These are phyloP conservation scores for Corythoichthys intestinalis DNA, from an alignment of 2,113 vertebrate species.

Conservation along the genomic window DNA sequence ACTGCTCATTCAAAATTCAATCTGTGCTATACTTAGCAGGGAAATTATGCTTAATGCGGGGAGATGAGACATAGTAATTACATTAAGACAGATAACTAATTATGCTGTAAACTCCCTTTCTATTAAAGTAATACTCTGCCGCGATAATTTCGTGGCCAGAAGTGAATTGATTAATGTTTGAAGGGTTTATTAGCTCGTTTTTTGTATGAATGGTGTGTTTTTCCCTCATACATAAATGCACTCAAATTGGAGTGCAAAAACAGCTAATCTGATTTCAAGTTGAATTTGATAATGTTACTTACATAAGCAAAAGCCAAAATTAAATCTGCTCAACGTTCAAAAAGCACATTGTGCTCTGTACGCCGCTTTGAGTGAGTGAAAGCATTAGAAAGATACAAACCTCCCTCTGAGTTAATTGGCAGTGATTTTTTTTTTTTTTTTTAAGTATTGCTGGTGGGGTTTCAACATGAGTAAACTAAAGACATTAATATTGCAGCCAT, in stretches of 20 bases:
- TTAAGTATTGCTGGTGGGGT: not conserved
- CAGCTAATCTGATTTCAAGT: slow-evolving; percentile 15
- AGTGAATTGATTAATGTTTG: slow-evolving; percentile 41
- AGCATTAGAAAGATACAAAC: not conserved
- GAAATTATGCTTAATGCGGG: slow-evolving; percentile 38
- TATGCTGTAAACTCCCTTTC: slow-evolving; percentile 34
- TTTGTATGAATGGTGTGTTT: not conserved
- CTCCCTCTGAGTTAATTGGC: not conserved
- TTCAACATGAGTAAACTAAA: slow-evolving; percentile 16
- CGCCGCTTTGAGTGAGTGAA: not conserved
- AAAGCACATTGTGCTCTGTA: not conserved
- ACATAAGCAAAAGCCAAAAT: slow-evolving; percentile 2
- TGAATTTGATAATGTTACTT: not conserved
- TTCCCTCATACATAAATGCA: not conserved
- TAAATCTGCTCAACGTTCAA: not conserved
- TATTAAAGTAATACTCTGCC: slow-evolving; percentile 23
- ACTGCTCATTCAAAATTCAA: slow-evolving; percentile 32
- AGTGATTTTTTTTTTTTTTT: slow-evolving; percentile 24
- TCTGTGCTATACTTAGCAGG: slow-evolving; percentile 42
- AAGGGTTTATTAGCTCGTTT: slow-evolving; percentile 40
- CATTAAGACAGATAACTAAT: slow-evolving; percentile 52
- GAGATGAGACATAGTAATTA: slow-evolving; percentile 49
- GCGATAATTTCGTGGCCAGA: slow-evolving; percentile 37
- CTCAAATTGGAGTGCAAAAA: slow-evolving; percentile 11
- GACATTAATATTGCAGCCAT: not conserved